These are phyloP conservation scores for Anthophora plumipes DNA, from an alignment of 2,888 invertebrate genomes.

Conservation along the genomic window DNA sequence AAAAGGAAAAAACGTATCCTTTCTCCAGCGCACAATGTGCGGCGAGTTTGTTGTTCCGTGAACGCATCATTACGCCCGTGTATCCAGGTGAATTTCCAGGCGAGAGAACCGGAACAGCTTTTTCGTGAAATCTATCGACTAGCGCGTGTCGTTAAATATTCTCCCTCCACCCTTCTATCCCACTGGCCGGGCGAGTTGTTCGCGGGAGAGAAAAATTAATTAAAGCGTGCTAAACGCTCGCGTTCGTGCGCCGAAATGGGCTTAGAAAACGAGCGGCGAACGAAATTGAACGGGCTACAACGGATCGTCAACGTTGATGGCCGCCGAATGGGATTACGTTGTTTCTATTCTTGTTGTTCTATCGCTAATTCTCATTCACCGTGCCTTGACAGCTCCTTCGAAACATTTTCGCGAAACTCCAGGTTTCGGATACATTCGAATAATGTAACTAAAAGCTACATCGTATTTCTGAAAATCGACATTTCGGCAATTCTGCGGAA, in stretches of 20 bases:
- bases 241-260: background rate
- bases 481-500: too few relatives aligned
- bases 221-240: background rate
- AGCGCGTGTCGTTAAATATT: background rate
- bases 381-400: too few relatives aligned
- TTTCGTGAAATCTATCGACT: background rate
- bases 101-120: background rate
- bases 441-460: too few relatives aligned
- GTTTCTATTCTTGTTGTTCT: background rate
- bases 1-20: background rate
- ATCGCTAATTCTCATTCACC: background rate
- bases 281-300: background rate
- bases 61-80: conserved; percentile 10
- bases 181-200: too few relatives aligned
- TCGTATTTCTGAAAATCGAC: too few relatives aligned
- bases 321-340: conserved; percentile 1
- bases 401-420: too few relatives aligned
- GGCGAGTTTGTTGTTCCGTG: conserved; percentile 5
- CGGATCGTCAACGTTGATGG: background rate
- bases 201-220: conserved; percentile 16
- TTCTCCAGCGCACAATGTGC: background rate
- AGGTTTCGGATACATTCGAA: too few relatives aligned
- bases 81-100: conserved; percentile 8
- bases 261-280: background rate
- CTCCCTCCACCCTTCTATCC: too few relatives aligned